phyloP scores from a whole-genome alignment of 2,888 invertebrate genomes.

The Acanthosepion pharaonis region DNA sequence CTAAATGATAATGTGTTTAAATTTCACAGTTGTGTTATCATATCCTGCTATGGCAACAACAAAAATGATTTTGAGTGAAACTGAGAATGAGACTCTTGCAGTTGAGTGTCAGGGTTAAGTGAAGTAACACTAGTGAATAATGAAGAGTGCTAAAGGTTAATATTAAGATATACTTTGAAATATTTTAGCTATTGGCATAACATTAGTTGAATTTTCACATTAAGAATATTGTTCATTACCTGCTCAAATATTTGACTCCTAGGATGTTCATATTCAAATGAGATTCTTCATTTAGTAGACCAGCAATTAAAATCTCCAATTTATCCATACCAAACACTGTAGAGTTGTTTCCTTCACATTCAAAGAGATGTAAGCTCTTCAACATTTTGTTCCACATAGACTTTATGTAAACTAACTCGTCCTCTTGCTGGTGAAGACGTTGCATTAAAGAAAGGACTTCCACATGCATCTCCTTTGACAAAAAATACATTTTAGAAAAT shows the following conservation, averaged over 20 bases:
- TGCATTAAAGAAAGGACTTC: not conserved
- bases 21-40: too few species aligned
- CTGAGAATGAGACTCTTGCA: too few species aligned
- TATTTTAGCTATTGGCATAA: not conserved
- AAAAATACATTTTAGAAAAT: not conserved
- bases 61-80: too few species aligned
- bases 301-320: not conserved
- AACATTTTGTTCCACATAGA: not conserved
- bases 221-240: not conserved
- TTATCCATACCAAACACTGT: not conserved
- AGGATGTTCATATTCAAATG: not conserved
- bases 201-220: not conserved
- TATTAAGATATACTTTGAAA: too few species aligned
- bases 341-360: not conserved
- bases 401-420: not conserved
- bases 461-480: not conserved
- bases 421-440: not conserved
- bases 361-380: not conserved
- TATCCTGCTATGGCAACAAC: too few species aligned
- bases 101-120: too few species aligned
- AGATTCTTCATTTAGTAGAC: not conserved
- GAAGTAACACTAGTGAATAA: too few species aligned
- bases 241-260: slow-evolving; percentile 17
- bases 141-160: too few species aligned
- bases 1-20: too few species aligned